Percentiles rank a stretch among this genome's conserved stretches.
These are phyloP conservation scores for Rhingia rostrata DNA, from an alignment of 2,888 invertebrate genomes.

Conservation along the genomic window DNA sequence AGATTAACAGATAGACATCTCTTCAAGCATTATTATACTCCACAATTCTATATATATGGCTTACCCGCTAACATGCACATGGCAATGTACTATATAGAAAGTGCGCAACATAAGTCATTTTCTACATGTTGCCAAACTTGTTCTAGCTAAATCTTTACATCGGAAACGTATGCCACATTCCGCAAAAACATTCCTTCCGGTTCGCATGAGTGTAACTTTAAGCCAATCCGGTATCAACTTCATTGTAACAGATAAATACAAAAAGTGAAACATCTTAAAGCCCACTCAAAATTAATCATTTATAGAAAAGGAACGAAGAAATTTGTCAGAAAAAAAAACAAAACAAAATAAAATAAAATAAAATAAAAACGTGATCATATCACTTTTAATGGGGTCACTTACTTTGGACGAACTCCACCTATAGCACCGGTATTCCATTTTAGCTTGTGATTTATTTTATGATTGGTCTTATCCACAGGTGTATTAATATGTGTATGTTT, in stretches of 20 bases:
- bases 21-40: neutral
- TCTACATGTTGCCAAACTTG: conserved; percentile 56
- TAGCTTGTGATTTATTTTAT: conserved; percentile 77
- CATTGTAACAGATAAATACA: neutral
- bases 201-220: conserved; percentile 20
- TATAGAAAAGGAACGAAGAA: conserved; percentile 2
- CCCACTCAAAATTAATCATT: conserved; percentile 38
- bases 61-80: conserved; percentile 26
- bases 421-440: conserved; percentile 83
- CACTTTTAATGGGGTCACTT: conserved; percentile 82
- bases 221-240: conserved; percentile 11
- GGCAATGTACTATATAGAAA: conserved; percentile 55
- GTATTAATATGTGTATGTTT: conserved; percentile 40
- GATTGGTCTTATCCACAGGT: conserved; percentile 56
- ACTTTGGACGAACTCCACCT: conserved; percentile 82
- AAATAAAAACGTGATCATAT: conserved; percentile 66
- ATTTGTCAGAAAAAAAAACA: conserved; percentile 54
- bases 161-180: conserved; percentile 36
- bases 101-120: conserved; percentile 47
- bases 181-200: conserved; percentile 52
- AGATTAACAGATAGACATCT: neutral
- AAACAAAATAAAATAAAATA: conserved; percentile 20
- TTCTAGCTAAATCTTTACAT: conserved; percentile 28
- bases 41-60: neutral
- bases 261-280: conserved; percentile 45